phyloP scores from a whole-genome alignment of 2,113 vertebrate species.

The Chitala chitala region DNA sequence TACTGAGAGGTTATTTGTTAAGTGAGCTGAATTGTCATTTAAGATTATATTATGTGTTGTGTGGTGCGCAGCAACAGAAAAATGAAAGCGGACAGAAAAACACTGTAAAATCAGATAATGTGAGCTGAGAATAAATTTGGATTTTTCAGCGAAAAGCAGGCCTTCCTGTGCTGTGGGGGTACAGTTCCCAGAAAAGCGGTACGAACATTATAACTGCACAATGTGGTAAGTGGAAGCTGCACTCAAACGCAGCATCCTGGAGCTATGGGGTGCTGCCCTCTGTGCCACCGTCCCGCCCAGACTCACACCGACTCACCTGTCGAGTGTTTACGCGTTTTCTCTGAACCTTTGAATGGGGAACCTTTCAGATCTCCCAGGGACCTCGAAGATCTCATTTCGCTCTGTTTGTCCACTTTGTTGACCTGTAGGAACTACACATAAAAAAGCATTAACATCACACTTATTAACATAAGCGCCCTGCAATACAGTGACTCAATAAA shows the following conservation, averaged over 20 bases:
- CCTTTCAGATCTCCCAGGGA: constrained; percentile 85
- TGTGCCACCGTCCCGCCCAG: background rate
- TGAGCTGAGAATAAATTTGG: too few species aligned
- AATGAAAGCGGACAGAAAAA: too few species aligned
- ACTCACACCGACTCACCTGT: constrained; percentile 63
- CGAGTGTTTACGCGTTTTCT: constrained; percentile 80
- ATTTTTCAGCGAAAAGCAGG: too few species aligned
- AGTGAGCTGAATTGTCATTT: too few species aligned
- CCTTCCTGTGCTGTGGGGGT: too few species aligned
- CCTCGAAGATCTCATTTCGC: constrained; percentile 80
- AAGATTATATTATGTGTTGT: background rate
- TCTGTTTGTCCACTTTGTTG: constrained; percentile 73
- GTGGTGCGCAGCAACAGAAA: background rate
- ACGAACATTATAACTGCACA: background rate
- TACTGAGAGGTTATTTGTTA: background rate
- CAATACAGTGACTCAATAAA: background rate
- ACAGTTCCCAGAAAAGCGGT: too few species aligned
- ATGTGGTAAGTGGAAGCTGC: background rate
- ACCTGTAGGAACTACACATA: constrained; percentile 70
- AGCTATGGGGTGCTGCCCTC: too few species aligned
- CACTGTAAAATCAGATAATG: too few species aligned
- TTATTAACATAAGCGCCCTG: background rate
- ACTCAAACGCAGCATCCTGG: background rate
- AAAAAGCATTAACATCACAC: background rate
- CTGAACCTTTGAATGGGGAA: constrained; percentile 75